Conservation (phyloP, 2,113 vertebrate genomes). For the Perca fluviatilis region DNA sequence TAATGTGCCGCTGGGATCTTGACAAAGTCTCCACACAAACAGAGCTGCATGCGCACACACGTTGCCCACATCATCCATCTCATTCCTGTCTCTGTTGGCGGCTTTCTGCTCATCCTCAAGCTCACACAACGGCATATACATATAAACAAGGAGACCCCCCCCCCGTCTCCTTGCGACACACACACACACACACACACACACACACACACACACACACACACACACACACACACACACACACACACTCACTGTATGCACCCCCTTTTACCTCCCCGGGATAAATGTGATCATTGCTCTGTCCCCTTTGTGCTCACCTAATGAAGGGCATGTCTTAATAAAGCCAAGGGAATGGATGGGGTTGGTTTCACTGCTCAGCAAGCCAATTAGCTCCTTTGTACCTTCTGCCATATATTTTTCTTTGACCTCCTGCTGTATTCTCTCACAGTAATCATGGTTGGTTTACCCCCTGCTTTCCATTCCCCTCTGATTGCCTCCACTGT, state of each 20-base stretch:
- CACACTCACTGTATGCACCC: background rate
- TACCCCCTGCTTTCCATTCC: background rate
- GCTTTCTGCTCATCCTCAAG: conserved; percentile 36
- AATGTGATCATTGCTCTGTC: conserved; percentile 60
- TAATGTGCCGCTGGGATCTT: conserved; percentile 18
- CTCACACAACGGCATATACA: conserved; percentile 53
- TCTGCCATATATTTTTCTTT: conserved; percentile 54
- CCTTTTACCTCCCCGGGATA: conserved; percentile 28
- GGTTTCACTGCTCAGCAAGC: conserved; percentile 57
- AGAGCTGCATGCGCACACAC: conserved; percentile 44
- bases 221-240: conserved; percentile 28
- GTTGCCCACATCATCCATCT: conserved; percentile 58
- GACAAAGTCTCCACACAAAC: conserved; percentile 43
- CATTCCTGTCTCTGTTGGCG: conserved; percentile 44
- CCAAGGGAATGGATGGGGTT: conserved; percentile 56
- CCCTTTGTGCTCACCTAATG: conserved; percentile 64
- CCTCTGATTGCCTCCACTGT: conserved; percentile 5
- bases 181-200: conserved; percentile 22
- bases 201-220: conserved; percentile 24
- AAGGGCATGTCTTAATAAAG: conserved; percentile 78
- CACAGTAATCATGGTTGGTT: conserved; percentile 42
- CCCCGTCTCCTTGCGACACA: background rate
- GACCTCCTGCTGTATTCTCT: conserved; percentile 58
- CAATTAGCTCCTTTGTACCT: conserved; percentile 69
- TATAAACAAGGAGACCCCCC: conserved; percentile 64